Evolutionary conservation across 2,797 vertebrate species (phyloP), one percentile per base, ranked within the genome.

Genomic region (Eulemur mongoz): DNA sequence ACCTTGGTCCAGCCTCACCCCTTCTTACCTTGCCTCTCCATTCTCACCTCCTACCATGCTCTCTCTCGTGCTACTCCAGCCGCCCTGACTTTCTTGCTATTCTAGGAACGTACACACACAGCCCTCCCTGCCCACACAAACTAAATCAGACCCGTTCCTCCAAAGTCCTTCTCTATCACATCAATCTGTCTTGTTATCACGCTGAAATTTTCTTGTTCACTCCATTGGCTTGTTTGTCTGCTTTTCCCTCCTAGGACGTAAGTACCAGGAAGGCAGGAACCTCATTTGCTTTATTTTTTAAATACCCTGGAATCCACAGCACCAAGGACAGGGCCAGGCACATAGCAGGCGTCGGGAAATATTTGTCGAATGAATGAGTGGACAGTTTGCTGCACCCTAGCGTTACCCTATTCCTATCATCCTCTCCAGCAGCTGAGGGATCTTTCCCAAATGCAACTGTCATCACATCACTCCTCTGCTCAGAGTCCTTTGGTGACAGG

Each of bases 401-500:
- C 20, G 32, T 17, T 22, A 40, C 2, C 50, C 30, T 11, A 1
- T n/a, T 20, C 65, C 59, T 45, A 1, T 23, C 35, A 3, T 52
- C 57, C n/a, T 91, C 76, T 87, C 45, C 7, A 48, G 57, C 48
- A 32, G 40, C 86, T 25, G 30, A 76, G 18, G 22, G 30, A 4
- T 72, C 76, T 61, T 75, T 75, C 76, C 65, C 38, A 89, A 38
- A 45, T 27, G 15, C 5, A 32, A 40, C 35, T 54, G 57, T 63
- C 73, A 32, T 23, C 12, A 0, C 3, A 35, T 89, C 59, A 15
- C n/a, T 54, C 45, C 54, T 22, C 35, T n/a, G 32, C 40, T 82
- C 75, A 80, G 15, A 75, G 86, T n/a, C 48, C 75, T 75, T 70
- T 52, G 90, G 84, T 76, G 65, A 83, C 75, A 93, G 82, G 70